Conservation (phyloP, 64 coral and sea anemone species). For the Catalaphyllia jardinei region DNA sequence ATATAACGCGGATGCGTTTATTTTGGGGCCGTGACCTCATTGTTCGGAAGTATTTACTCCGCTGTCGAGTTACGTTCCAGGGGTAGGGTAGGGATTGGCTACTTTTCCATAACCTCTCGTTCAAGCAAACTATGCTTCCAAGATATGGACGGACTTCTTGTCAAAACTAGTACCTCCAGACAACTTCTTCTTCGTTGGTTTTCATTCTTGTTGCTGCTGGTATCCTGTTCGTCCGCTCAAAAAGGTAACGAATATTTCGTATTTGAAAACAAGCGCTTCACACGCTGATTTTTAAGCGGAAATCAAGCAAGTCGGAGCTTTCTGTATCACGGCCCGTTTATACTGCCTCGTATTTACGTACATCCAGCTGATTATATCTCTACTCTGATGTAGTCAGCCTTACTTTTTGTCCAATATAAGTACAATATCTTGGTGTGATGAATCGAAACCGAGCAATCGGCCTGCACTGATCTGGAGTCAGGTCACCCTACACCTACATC, state of each 20-base stretch:
- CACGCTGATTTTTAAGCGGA: not conserved
- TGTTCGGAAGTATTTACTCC: not conserved
- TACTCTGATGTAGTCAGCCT: too few relatives aligned
- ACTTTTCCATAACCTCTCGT: not conserved
- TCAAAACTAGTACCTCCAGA: not conserved
- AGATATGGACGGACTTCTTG: slow-evolving; percentile 3
- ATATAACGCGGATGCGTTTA: not conserved
- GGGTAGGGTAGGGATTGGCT: not conserved
- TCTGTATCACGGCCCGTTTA: not conserved
- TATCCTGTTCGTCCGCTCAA: not conserved
- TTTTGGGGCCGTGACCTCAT: not conserved
- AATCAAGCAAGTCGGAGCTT: not conserved
- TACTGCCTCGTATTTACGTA: not conserved
- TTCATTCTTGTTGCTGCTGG: not conserved
- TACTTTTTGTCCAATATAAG: not conserved
- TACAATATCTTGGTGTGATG: too few relatives aligned
- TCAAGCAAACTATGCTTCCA: not conserved
- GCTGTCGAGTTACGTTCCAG: not conserved
- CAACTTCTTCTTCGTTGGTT: not conserved
- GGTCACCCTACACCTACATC: too few relatives aligned
- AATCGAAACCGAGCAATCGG: too few relatives aligned
- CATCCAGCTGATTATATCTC: not conserved
- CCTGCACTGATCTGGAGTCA: too few relatives aligned
- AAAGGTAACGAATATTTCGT: not conserved
- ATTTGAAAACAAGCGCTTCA: not conserved